Percentiles rank a stretch among this genome's conserved stretches.
Conservation (phyloP, 2,113 vertebrate genomes). For the Kryptolebias marmoratus region DNA sequence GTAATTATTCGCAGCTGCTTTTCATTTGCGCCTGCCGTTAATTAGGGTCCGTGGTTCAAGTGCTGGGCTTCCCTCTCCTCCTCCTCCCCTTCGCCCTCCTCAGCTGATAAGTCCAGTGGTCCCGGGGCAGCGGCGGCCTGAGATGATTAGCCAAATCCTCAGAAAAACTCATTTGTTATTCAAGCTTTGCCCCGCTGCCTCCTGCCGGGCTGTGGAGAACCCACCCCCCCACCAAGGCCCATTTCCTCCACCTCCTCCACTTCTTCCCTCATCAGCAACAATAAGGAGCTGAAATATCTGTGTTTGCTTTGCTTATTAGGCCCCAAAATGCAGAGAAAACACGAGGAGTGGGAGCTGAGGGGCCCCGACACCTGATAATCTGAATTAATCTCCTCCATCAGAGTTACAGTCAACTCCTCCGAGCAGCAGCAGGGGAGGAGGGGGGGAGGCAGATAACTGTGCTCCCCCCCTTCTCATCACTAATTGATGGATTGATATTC, state of each 20-base stretch:
- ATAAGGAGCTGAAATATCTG: constrained; percentile 57
- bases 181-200: constrained; percentile 68
- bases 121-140: constrained; percentile 60
- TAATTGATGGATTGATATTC: constrained; percentile 66
- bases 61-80: constrained; percentile 65
- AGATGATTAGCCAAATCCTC: constrained; percentile 81
- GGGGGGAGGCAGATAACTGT: constrained; percentile 14
- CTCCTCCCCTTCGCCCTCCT: constrained; percentile 1
- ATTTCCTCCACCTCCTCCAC: constrained; percentile 71
- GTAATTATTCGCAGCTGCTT: constrained; percentile 99
- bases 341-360: constrained; percentile 36
- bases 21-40: constrained; percentile 88
- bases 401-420: constrained; percentile 59
- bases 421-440: constrained; percentile 44
- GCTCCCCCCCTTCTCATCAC: not conserved
- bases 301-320: constrained; percentile 74
- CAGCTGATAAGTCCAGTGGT: constrained; percentile 77
- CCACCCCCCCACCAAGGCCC: constrained; percentile 26
- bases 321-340: constrained; percentile 61
- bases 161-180: constrained; percentile 82
- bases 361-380: constrained; percentile 74
- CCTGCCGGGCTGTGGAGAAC: constrained; percentile 64
- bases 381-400: constrained; percentile 79
- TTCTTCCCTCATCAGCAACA: constrained; percentile 59
- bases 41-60: constrained; percentile 89